Evolutionary conservation across 2,113 vertebrate species (phyloP).

Genomic region (Ginglymostoma cirratum): DNA sequence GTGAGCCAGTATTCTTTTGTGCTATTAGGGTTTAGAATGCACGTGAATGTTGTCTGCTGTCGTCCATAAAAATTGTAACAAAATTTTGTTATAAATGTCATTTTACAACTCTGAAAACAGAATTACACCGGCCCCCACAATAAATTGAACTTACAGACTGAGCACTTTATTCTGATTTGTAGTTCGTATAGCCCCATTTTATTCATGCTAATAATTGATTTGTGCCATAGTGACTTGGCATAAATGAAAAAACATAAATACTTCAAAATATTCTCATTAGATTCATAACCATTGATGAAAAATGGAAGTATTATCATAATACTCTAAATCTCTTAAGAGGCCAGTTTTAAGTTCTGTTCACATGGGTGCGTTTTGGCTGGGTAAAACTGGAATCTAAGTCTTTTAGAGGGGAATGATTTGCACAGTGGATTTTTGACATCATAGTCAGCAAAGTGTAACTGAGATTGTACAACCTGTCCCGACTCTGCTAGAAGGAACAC

Average conservation of each 20-base stretch:
- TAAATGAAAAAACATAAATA: not conserved
- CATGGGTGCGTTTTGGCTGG: not conserved
- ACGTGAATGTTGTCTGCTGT: constrained; percentile 40
- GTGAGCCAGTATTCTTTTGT: constrained; percentile 45
- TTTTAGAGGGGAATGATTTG: not conserved
- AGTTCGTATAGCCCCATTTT: not conserved
- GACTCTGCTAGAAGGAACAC: not conserved
- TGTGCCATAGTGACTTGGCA: not conserved
- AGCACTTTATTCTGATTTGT: not conserved
- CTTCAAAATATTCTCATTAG: not conserved
- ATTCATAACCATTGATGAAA: not conserved
- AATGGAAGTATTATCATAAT: not conserved
- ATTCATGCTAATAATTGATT: not conserved
- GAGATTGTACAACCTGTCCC: not conserved
- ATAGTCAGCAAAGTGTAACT: not conserved
- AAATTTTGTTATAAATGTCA: not conserved
- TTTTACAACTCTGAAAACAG: not conserved
- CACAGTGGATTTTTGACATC: not conserved
- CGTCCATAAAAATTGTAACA: not conserved
- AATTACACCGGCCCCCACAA: not conserved
- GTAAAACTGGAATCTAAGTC: not conserved
- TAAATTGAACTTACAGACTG: not conserved
- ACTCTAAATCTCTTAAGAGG: not conserved
- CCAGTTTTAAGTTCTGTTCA: not conserved
- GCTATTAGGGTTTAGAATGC: constrained; percentile 46